Base-by-base conservation (phyloP, 37 sponge, comb jelly and placozoan species). In the Beroe ovata region DNA sequence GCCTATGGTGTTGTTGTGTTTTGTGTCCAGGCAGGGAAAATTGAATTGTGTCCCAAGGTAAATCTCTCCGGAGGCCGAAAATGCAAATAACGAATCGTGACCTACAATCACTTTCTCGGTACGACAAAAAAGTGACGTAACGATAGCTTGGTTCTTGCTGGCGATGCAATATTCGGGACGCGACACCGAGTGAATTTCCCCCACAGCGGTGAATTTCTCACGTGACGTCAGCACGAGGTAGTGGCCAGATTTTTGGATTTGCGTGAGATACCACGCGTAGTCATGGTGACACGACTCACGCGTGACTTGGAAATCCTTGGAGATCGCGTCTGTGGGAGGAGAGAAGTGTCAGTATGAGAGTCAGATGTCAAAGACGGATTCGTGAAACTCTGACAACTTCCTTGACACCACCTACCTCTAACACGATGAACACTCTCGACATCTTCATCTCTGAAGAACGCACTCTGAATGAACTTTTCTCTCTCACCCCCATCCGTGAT, bases 201-300 rank as follows among this genome's bases (percentile, higher is more conserved):
- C 69, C 36, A 66, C 69, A 2, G 8, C 8, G 14, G 25, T 2
- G 36, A 29, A 66, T 33, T 6, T 33, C 8, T 66, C 18, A 34
- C 18, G 33, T 26, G 69, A 34, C 14, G 30, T 8, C 25, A 66
- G 30, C 30, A 29, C 36, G 8, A 29, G 30, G 30, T 34, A 66
- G 30, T 66, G 36, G 34, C 18, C 32, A 32, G 25, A 11, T 25
- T 25, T 34, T 4, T 29, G 30, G 25, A 66, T 66, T 34, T 66
- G 25, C 36, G 25, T 32, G 16, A 66, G 36, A 37, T 66, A 66
- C 69, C 69, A 66, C 32, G 19, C 16, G 69, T 66, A 66, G 36
- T 66, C 69, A 29, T 32, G 25, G 33, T 47, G 54, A 47, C 54
- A 47, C 11, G 54, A n/a, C n/a, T n/a, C n/a, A n/a, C n/a, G n/a